Base-by-base conservation (phyloP, 2,888 invertebrate species). In the Punctoribates punctum region DNA sequence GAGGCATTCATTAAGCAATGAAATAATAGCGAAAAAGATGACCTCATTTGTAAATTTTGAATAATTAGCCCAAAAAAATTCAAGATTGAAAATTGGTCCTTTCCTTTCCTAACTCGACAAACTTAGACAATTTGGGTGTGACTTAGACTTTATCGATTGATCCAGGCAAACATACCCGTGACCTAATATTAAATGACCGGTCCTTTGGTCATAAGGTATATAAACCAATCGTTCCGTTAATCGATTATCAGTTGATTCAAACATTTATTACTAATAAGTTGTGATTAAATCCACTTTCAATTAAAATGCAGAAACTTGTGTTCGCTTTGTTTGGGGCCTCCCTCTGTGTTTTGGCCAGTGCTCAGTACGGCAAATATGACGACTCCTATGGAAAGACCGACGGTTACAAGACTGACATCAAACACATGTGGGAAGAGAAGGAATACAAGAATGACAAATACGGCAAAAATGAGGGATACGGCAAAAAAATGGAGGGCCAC, bases 71-170 rank as follows among this genome's bases (percentile, higher is more conserved):
- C 5, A 4, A 70, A 70, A 17, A 70, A 70, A 46, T 70, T 70
- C 70, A 70, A 70, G 70, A 70, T 70, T 70, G n/a, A 46, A 23
- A 70, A 70, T n/a, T 54, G 29, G 23, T 60, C 13, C n/a, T n/a
- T n/a, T n/a, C n/a, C 51, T 51, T n/a, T 51, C 3, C n/a, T 8
- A 51, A 51, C 13, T 4, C 4, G 34, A 34, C 34, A 34, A 62
- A 62, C 8, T 62, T 27, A 20, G 27, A 17, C 46, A 29, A 70
- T n/a, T 70, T 70, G 70, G 46, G 42, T 70, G 70, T n/a, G 46
- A 15, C n/a, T 70, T 17, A 38, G 11, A 11, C 34, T 38, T 20
- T 9, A 67, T 20, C 20, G n/a, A 23, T 5, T n/a, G 0, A n/a
- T 38, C 15, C 5, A 38, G 15, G 20, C 11, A 11, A 62, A 29